These are phyloP conservation scores for Drosophila auraria DNA, from an alignment of 1,140 invertebrate genomes.

Conservation along the genomic window DNA sequence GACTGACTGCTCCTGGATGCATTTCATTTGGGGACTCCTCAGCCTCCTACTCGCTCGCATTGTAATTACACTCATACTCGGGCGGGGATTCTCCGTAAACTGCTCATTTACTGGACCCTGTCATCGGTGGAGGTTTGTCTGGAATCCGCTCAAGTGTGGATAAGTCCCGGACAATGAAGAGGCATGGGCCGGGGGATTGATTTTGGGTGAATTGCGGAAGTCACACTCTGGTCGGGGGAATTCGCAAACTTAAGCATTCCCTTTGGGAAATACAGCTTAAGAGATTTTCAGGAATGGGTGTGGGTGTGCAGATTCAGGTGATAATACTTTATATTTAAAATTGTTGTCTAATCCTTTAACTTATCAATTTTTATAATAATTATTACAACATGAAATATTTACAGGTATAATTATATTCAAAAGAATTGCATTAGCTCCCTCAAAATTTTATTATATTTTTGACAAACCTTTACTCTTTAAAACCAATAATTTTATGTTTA, in stretches of 20 bases:
- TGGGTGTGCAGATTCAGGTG: too few species aligned
- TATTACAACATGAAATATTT: too few species aligned
- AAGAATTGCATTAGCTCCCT: too few species aligned
- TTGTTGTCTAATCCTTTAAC: too few species aligned
- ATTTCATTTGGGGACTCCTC: constrained; percentile 3
- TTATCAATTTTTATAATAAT: neutral
- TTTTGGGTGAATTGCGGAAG: constrained; percentile 19
- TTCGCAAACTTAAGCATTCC: constrained; percentile 6
- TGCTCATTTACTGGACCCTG: constrained; percentile 26
- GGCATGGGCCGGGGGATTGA: constrained; percentile 13
- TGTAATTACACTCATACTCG: constrained; percentile 30
- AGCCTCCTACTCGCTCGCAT: neutral
- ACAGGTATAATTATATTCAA: too few species aligned
- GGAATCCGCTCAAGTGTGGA: constrained; percentile 34
- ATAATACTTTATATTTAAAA: too few species aligned
- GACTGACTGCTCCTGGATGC: constrained; percentile 23
- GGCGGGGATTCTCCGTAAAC: constrained; percentile 3
- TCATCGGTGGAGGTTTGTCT: constrained; percentile 1
- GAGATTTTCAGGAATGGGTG: neutral
- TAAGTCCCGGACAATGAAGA: constrained; percentile 30
- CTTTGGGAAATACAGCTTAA: constrained; percentile 1
- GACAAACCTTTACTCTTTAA: too few species aligned
- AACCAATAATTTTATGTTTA: neutral
- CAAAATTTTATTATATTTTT: too few species aligned
- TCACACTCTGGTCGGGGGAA: constrained; percentile 11